Conservation (phyloP, 2,113 vertebrate genomes). For the Suricata suricatta region DNA sequence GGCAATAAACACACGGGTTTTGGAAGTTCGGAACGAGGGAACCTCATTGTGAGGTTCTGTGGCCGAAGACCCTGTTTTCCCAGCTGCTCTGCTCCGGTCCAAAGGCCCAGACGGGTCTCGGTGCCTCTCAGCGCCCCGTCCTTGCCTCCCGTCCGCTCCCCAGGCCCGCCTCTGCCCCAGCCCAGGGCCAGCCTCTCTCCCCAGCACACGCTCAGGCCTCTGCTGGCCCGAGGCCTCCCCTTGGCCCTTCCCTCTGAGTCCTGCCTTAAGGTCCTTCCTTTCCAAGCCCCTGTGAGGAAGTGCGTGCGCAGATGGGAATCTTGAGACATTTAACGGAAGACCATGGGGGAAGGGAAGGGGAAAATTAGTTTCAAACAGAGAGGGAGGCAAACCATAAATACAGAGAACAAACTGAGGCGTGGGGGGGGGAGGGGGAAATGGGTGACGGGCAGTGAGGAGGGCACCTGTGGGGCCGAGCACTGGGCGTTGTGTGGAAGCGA, state of each 20-base stretch:
- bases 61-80: neutral
- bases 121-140: neutral
- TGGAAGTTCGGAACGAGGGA: neutral
- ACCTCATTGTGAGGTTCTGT: neutral
- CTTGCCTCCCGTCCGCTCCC: neutral
- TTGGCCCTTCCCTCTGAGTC: neutral
- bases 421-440: too few relatives aligned
- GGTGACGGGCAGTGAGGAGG: too few relatives aligned
- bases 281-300: neutral
- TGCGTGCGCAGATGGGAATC: neutral
- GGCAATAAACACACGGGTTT: neutral
- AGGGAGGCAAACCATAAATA: too few relatives aligned
- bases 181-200: neutral
- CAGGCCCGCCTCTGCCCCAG: neutral
- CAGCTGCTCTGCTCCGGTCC: neutral
- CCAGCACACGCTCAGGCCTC: neutral
- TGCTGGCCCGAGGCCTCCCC: neutral
- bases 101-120: neutral
- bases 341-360: too few relatives aligned
- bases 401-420: too few relatives aligned
- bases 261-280: neutral
- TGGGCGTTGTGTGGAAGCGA: too few relatives aligned
- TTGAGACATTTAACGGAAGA: too few relatives aligned
- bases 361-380: too few relatives aligned
- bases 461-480: too few relatives aligned